Evolutionary conservation across 1,140 invertebrate species (phyloP).

Genomic region (Aphidius gifuensis): DNA sequence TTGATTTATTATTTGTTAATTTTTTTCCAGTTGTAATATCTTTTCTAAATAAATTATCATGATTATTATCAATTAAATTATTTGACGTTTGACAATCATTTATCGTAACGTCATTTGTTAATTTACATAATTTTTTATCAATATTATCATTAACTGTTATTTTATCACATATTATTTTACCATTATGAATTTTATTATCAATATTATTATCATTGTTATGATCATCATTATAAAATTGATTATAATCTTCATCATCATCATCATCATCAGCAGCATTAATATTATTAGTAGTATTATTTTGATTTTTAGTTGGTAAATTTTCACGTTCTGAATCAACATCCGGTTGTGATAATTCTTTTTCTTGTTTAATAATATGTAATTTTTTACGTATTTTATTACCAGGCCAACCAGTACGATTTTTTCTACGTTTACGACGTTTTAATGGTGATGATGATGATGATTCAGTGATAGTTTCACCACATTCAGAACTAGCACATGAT

Average conservation of each 20-base stretch:
- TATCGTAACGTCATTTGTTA: background rate
- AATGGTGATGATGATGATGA: slow-evolving; percentile 38
- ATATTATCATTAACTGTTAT: slow-evolving; percentile 13
- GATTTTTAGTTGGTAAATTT: slow-evolving; percentile 19
- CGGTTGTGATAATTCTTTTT: slow-evolving; percentile 26
- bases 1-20: slow-evolving; percentile 19
- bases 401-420: slow-evolving; percentile 65
- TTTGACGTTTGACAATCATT: too few relatives aligned
- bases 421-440: slow-evolving; percentile 46
- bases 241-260: slow-evolving; percentile 10
- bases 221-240: slow-evolving; percentile 2
- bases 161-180: slow-evolving; percentile 16
- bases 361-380: slow-evolving; percentile 23
- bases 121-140: too few relatives aligned
- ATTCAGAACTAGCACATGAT: slow-evolving; percentile 51
- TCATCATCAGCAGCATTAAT: slow-evolving; percentile 21
- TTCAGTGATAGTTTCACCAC: slow-evolving; percentile 42
- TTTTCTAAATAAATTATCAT: slow-evolving; percentile 35
- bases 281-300: slow-evolving; percentile 7
- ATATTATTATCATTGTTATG: slow-evolving; percentile 25
- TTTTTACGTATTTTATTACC: slow-evolving; percentile 55
- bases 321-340: slow-evolving; percentile 22
- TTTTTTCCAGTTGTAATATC: slow-evolving; percentile 19
- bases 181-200: slow-evolving; percentile 20
- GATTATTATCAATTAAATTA: slow-evolving; percentile 35